Conservation (phyloP, 2,113 vertebrate species). For the Megaceryle torquata region DNA sequence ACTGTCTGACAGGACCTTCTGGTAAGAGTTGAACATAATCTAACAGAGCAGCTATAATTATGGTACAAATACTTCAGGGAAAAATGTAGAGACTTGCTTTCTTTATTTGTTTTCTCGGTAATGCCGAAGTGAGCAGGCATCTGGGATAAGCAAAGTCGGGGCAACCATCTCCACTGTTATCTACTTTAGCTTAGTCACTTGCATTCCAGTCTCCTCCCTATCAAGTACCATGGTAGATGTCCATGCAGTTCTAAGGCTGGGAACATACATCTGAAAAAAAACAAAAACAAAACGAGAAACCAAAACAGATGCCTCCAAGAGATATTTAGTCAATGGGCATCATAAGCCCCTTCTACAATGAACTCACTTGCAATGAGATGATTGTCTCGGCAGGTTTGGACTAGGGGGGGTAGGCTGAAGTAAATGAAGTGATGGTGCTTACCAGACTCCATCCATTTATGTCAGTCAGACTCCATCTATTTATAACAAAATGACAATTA, state of each 20-base stretch:
- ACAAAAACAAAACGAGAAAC: too few relatives aligned
- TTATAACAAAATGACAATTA: not conserved
- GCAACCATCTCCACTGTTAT: not conserved
- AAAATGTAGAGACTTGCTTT: not conserved
- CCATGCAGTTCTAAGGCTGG: not conserved
- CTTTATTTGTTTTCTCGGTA: not conserved
- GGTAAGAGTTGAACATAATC: slow-evolving; percentile 8
- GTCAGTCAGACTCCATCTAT: not conserved
- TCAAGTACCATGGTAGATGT: not conserved
- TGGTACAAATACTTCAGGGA: not conserved
- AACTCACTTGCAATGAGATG: not conserved
- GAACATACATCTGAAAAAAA: not conserved
- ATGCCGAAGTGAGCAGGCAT: not conserved
- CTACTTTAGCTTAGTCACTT: not conserved
- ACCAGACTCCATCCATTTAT: not conserved
- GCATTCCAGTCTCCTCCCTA: not conserved
- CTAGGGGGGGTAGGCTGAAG: not conserved
- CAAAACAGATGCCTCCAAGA: not conserved
- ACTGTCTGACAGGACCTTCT: not conserved
- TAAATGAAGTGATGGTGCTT: not conserved
- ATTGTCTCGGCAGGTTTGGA: not conserved
- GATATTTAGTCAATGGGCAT: not conserved
- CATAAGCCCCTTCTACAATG: not conserved
- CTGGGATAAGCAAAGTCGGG: not conserved
- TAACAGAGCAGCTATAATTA: slow-evolving; percentile 2